Percentiles rank a stretch among this genome's conserved stretches.
phyloP scores from a whole-genome alignment of 2,113 vertebrate genomes.

The Sceloporus undulatus region DNA sequence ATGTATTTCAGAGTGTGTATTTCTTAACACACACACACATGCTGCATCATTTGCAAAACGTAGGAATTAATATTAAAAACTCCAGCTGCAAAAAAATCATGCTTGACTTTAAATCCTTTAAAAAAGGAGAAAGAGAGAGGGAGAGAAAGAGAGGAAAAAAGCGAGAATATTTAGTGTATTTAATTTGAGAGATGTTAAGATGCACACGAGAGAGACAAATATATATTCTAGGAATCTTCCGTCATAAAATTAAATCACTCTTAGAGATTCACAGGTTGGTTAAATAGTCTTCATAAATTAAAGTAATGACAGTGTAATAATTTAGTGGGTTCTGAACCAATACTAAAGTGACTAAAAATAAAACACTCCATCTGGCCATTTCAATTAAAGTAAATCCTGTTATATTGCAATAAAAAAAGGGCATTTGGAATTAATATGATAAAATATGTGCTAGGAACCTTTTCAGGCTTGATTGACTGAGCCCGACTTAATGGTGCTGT shows the following conservation, averaged over 20 bases:
- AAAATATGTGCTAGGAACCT: conserved; percentile 38
- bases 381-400: conserved; percentile 59
- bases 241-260: conserved; percentile 53
- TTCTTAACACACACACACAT: neutral
- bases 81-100: conserved; percentile 48
- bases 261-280: conserved; percentile 41
- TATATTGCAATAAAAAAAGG: conserved; percentile 34
- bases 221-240: conserved; percentile 54
- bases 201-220: conserved; percentile 29
- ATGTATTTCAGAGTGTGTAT: neutral
- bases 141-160: too few species aligned
- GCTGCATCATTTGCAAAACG: conserved; percentile 46
- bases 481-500: conserved; percentile 20
- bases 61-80: conserved; percentile 52
- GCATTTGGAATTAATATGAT: conserved; percentile 52
- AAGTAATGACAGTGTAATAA: conserved; percentile 52
- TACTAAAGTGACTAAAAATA: conserved; percentile 54
- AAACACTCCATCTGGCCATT: conserved; percentile 43
- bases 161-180: conserved; percentile 33
- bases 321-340: conserved; percentile 52
- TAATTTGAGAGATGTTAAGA: conserved; percentile 50
- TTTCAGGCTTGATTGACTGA: conserved; percentile 47
- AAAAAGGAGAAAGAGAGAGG: too few species aligned
- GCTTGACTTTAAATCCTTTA: conserved; percentile 26
- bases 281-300: conserved; percentile 64